Percentiles rank a stretch among this genome's conserved stretches.
phyloP scores from a whole-genome alignment of 2,113 vertebrate genomes.

The Vulpes vulpes region DNA sequence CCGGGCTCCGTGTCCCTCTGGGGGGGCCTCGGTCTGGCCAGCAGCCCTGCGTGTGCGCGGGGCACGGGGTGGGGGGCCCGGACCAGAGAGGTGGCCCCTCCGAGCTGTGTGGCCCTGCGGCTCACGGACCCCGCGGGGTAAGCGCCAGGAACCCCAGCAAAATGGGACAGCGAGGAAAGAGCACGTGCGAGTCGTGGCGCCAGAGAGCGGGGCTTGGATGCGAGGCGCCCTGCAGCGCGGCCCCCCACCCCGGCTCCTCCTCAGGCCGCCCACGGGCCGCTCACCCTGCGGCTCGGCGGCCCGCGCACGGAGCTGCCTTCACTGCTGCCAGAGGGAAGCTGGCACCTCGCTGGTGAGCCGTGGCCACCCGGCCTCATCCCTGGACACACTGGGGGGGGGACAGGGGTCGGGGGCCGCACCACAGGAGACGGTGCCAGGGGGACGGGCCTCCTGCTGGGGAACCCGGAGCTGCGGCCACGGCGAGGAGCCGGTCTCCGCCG shows the following conservation, averaged over 20 bases:
- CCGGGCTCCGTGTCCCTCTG: not conserved
- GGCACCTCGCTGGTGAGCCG: not conserved
- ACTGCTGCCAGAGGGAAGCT: fast-evolving
- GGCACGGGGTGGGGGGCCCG: not conserved
- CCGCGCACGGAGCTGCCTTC: not conserved
- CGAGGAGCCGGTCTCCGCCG: not conserved
- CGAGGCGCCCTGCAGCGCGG: not conserved
- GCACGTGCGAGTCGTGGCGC: fast-evolving
- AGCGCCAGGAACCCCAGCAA: not conserved
- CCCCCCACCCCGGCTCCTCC: not conserved
- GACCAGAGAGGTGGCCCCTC: not conserved
- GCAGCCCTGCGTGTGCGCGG: not conserved
- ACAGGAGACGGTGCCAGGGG: not conserved
- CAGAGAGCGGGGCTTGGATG: fast-evolving
- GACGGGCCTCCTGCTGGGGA: not conserved
- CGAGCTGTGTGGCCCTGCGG: not conserved
- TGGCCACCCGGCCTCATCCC: fast-evolving
- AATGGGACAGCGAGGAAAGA: too few species aligned
- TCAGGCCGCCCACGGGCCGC: not conserved
- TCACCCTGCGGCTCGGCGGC: not conserved
- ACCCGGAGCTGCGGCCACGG: not conserved
- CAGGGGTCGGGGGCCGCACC: not conserved
- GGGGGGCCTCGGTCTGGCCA: not conserved
- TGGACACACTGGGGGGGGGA: not conserved
- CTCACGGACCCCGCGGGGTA: not conserved